phyloP scores from a whole-genome alignment of 2,888 invertebrate genomes.

The Aproaerema taeniolella region DNA sequence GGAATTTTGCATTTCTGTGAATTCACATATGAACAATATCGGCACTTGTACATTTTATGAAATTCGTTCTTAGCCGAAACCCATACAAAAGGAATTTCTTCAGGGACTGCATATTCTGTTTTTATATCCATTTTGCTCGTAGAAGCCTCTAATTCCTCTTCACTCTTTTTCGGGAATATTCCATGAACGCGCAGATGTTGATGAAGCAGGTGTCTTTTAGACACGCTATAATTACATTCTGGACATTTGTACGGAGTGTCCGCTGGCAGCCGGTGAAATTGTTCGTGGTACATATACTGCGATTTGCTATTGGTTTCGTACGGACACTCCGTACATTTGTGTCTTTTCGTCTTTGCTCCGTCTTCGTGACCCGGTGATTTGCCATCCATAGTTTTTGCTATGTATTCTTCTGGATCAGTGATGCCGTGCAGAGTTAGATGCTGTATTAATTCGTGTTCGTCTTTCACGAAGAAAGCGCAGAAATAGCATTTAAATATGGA shows the following conservation, averaged over 20 bases:
- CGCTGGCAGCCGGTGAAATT: constrained; percentile 84
- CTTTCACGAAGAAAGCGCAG: constrained; percentile 87
- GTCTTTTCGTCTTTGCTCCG: constrained; percentile 77
- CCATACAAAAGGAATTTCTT: constrained; percentile 85
- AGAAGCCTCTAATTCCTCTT: constrained; percentile 54
- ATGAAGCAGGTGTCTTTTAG: constrained; percentile 87
- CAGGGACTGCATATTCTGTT: constrained; percentile 49
- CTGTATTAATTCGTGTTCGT: constrained; percentile 81
- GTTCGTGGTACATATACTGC: constrained; percentile 91
- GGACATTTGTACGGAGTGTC: constrained; percentile 88
- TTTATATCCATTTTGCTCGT: constrained; percentile 35
- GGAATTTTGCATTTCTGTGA: constrained; percentile 87
- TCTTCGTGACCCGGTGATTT: constrained; percentile 37
- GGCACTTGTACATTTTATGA: constrained; percentile 90
- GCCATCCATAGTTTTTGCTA: constrained; percentile 61
- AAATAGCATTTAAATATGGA: constrained; percentile 87
- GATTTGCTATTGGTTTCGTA: constrained; percentile 92
- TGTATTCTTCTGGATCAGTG: constrained; percentile 76
- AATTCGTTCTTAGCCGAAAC: constrained; percentile 84
- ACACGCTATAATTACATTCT: constrained; percentile 89
- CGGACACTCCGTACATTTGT: constrained; percentile 88
- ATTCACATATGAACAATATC: constrained; percentile 90
- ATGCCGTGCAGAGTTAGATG: constrained; percentile 82
- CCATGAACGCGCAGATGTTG: constrained; percentile 89
- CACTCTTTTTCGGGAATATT: constrained; percentile 62